Conservation (phyloP, 2,888 invertebrate species). For the Lithophane socia region DNA sequence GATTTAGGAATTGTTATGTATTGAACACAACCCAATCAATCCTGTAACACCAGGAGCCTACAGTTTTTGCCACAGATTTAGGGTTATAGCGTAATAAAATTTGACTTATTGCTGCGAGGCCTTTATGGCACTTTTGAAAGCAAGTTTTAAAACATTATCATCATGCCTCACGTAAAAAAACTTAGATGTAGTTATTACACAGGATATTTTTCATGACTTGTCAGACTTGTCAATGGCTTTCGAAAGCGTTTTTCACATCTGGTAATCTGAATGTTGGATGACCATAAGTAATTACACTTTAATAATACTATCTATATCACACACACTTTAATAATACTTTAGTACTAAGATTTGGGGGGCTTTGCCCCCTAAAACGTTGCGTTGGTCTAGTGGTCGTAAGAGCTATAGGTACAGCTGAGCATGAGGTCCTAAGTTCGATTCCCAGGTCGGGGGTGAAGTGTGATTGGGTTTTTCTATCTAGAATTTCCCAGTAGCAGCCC, state of each 20-base stretch:
- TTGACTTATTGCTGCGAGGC: constrained; percentile 17
- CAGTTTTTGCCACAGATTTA: constrained; percentile 24
- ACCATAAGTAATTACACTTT: background rate
- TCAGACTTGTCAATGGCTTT: background rate
- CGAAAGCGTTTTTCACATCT: background rate
- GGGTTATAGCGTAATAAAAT: constrained; percentile 29
- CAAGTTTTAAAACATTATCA: constrained; percentile 14
- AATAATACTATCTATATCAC: too few relatives aligned
- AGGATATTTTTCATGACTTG: background rate
- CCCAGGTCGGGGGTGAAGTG: too few relatives aligned
- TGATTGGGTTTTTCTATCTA: too few relatives aligned
- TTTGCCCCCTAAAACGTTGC: too few relatives aligned
- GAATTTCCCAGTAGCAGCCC: too few relatives aligned
- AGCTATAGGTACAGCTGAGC: too few relatives aligned
- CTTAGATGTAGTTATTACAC: background rate
- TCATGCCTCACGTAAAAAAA: constrained; percentile 2
- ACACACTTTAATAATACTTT: too few relatives aligned
- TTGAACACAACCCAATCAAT: constrained; percentile 16
- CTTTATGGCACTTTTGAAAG: constrained; percentile 23
- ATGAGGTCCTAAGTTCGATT: too few relatives aligned
- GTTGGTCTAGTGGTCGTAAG: too few relatives aligned
- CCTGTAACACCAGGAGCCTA: constrained; percentile 26
- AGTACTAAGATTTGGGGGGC: background rate
- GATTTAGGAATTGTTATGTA: constrained; percentile 12
- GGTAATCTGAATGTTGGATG: background rate